Evolutionary conservation across 2,113 vertebrate species (phyloP).

Genomic region (Sapayoa aenigma): DNA sequence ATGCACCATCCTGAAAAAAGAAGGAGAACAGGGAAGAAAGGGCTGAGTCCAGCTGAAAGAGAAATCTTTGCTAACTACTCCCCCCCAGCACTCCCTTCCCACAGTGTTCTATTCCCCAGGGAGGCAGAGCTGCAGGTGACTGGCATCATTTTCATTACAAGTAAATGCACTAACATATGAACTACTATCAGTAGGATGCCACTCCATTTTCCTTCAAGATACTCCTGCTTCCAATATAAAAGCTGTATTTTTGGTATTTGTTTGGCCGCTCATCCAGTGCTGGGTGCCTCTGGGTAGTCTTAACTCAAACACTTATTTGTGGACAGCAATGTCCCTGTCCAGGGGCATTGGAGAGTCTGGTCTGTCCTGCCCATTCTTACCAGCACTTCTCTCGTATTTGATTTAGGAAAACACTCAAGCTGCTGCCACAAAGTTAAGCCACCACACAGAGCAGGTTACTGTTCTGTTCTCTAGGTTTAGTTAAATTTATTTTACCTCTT

Average conservation of each 20-base stretch:
- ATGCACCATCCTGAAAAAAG: constrained; percentile 66
- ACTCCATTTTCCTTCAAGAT: background rate
- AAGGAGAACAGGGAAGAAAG: background rate
- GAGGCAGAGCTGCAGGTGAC: background rate
- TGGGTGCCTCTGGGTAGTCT: background rate
- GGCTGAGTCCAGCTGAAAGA: background rate
- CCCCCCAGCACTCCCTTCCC: background rate
- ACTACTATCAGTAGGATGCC: background rate
- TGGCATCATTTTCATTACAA: background rate
- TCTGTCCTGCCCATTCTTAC: background rate
- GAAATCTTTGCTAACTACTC: background rate
- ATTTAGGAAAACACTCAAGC: background rate
- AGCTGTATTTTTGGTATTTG: background rate
- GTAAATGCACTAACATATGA: background rate
- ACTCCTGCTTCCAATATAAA: background rate
- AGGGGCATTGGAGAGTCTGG: fast-evolving
- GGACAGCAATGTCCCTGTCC: background rate
- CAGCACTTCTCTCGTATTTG: background rate
- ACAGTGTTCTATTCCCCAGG: background rate
- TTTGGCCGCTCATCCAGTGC: background rate
- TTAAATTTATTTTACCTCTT: background rate
- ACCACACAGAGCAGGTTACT: background rate
- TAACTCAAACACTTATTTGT: background rate
- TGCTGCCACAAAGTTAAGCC: background rate
- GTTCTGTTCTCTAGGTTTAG: background rate